Conservation (phyloP, 2,113 vertebrate species). For the Brachionichthys hirsutus region DNA sequence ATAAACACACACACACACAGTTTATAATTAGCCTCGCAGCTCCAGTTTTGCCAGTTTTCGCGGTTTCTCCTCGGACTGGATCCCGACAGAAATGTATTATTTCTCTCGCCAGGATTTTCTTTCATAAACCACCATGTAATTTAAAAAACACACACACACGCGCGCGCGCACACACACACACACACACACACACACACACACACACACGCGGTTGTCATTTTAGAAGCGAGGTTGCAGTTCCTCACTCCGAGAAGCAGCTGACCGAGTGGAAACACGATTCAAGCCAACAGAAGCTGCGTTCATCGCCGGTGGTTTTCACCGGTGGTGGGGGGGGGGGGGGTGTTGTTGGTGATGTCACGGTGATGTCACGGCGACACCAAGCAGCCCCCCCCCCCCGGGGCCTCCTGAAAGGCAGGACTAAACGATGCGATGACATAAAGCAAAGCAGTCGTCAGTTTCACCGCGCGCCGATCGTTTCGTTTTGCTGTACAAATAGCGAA, state of each 20-base stretch:
- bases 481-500: too few species aligned
- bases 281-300: neutral
- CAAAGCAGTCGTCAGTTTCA: too few species aligned
- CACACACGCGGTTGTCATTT: conserved; percentile 5
- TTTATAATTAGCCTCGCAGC: neutral
- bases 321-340: accelerated
- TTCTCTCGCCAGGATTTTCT: neutral
- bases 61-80: neutral
- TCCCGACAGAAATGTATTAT: neutral
- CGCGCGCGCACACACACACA: too few species aligned
- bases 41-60: conserved; percentile 4
- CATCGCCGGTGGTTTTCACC: neutral
- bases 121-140: conserved; percentile 18
- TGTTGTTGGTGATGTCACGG: neutral
- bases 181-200: too few species aligned
- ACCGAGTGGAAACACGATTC: conserved; percentile 3
- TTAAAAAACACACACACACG: conserved; percentile 14
- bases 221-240: conserved; percentile 4
- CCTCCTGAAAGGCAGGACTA: neutral
- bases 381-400: conserved; percentile 1
- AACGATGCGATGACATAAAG: too few species aligned
- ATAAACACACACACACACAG: too few species aligned
- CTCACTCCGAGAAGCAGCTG: conserved; percentile 2
- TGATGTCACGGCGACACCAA: conserved; percentile 29
- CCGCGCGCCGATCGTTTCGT: too few species aligned